These are phyloP conservation scores for Atopsyche davidsoni DNA, from an alignment of 1,140 invertebrate genomes.

Conservation along the genomic window DNA sequence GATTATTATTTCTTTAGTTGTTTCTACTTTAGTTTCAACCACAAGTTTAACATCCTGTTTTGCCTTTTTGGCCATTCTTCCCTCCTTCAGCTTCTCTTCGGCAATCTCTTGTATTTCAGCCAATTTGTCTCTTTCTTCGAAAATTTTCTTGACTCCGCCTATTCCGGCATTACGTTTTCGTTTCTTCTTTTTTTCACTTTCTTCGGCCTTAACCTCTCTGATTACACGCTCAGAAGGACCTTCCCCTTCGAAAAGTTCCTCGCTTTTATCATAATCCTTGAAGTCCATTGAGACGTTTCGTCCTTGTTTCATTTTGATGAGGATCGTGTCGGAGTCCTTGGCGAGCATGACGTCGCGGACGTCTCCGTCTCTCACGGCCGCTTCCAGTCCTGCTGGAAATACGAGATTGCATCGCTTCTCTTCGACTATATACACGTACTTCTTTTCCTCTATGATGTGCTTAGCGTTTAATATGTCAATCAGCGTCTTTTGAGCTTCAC, in stretches of 20 bases:
- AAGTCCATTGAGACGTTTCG: conserved; percentile 66
- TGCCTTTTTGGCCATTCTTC: conserved; percentile 44
- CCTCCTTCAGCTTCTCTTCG: conserved; percentile 43
- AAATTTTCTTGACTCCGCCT: conserved; percentile 63
- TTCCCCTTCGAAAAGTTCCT: conserved; percentile 59
- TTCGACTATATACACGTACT: conserved; percentile 69
- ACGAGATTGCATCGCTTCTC: conserved; percentile 68
- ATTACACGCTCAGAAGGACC: conserved; percentile 57
- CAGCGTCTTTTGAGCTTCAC: conserved; percentile 56
- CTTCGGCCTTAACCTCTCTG: conserved; percentile 54
- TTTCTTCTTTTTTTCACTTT: conserved; percentile 54
- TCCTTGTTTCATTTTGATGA: conserved; percentile 66
- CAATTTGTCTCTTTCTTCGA: conserved; percentile 67
- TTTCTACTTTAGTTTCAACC: conserved; percentile 35
- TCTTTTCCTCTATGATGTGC: conserved; percentile 50
- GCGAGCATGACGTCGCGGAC: conserved; percentile 70
- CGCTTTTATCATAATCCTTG: conserved; percentile 53
- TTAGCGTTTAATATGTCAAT: conserved; percentile 57
- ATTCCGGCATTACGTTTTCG: conserved; percentile 50
- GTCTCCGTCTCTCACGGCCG: conserved; percentile 69
- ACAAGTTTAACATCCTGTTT: conserved; percentile 37
- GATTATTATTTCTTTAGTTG: conserved; percentile 34
- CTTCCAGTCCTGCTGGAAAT: conserved; percentile 67
- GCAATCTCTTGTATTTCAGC: conserved; percentile 52
- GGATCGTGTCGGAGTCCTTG: conserved; percentile 64